Evolutionary conservation across 1,140 invertebrate species (phyloP), one percentile per base, ranked within the genome.

Genomic region (Anoplophora glabripennis): DNA sequence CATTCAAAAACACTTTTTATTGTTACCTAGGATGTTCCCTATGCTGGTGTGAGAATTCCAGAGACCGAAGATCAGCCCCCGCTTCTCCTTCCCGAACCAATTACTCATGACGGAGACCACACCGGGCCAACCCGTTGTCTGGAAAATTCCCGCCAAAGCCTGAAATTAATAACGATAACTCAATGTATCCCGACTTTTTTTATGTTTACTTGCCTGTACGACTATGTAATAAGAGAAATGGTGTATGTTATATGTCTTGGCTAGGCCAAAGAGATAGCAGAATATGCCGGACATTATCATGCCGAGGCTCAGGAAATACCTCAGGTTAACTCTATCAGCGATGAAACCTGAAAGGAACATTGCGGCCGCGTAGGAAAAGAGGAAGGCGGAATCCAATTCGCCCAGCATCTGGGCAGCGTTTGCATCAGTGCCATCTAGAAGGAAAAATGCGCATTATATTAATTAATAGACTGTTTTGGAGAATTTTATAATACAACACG

Each of bases 1-100:
- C 15, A 5, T 41, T 41, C 15, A 41, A n/a, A 11, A 4, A 12
- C 38, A 11, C 15, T 10, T 10, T 0, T 8, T 35, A 45, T 36
- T 28, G 75, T 68, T 77, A 74, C 91, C 95, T 45, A 97, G 72
- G 72, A 98, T 97, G 75, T 98, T 98, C 28, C 96, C 96, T 9
- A 98, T 81, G 0, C 93, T 96, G 0, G 95, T 97, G 67, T 98
- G 95, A 1, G 94, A 95, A 77, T 98, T 98, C 95, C 84, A 99
- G 10, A 98, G 82, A 10, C 96, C 96, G 78, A 98, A 97, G 62
- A 98, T 94, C 7, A 98, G 77, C 15, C 96, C 95, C 74, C 86
- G 81, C 74, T 93, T 94, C 14, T 86, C 84, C 77, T 92, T 94
- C 1, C 94, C 94, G 79, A 94, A 97, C 96, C 96, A 99, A 72